Evolutionary conservation across 2,797 vertebrate genomes (phyloP), one percentile per base, ranked within the genome.

Genomic region (Todus mexicanus): DNA sequence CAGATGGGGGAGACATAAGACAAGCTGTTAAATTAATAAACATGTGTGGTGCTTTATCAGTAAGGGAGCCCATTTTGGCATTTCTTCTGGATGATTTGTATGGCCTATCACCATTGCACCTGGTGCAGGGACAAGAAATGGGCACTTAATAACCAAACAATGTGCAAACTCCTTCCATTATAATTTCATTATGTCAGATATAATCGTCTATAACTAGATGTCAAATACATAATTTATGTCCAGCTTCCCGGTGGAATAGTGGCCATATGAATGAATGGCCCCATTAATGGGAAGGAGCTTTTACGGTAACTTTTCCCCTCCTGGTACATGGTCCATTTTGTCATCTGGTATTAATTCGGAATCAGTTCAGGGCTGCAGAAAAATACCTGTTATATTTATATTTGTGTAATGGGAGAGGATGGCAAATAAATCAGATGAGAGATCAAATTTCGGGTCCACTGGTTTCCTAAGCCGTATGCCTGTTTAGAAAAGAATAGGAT

Each of bases 141-240:
- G 98, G 97, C 98, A 98, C 98, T 98, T 98, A 98, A 98, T 98
- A 98, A 98, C 97, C 98, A 98, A 98, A 98, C 98, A 98, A 98
- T 98, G 97, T 98, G 97, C 91, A 96, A 97, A 97, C 97, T 97
- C 98, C 97, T 98, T 98, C 98, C 98, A 98, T 98, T 98, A 98
- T 96, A 97, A 97, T 97, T 98, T 98, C 98, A 98, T 98, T 98
- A 98, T 98, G 98, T 98, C 98, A 98, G 97, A 98, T 98, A 97
- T 98, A 98, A 98, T 98, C 96, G 70, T 97, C 98, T 98, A 97
- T 98, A 98, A 98, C 97, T 96, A 96, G 97, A 98, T 98, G 98
- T 98, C 98, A 98, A 96, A 97, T 96, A 95, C 96, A 98, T 98
- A 98, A 98, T 98, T 98, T 98, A 98, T 97, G 94, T 95, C 94